Conservation (phyloP, 2,888 invertebrate species). For the Dryocosmus kuriphilus region DNA sequence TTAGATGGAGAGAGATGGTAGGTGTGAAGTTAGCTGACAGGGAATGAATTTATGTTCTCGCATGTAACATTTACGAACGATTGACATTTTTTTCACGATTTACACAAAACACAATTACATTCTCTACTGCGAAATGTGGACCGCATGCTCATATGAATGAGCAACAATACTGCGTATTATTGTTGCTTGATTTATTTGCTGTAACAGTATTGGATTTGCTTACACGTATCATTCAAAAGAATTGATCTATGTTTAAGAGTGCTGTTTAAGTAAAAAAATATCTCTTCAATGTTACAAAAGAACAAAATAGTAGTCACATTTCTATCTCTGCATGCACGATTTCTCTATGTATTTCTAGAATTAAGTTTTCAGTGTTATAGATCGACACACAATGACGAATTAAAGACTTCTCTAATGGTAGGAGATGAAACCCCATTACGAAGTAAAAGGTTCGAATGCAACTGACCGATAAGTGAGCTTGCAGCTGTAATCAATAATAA, state of each 20-base stretch:
- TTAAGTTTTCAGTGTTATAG: background rate
- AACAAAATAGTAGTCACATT: background rate
- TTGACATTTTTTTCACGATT: background rate
- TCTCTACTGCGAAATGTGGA: background rate
- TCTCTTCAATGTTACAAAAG: background rate
- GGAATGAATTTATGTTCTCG: too few species aligned
- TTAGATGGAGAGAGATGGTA: too few species aligned
- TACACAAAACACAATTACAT: background rate
- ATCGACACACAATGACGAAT: slow-evolving; percentile 2
- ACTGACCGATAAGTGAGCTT: background rate
- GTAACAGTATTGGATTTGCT: too few species aligned
- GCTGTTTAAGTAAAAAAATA: background rate
- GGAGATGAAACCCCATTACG: slow-evolving; percentile 52
- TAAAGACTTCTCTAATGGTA: background rate
- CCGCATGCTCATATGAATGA: background rate
- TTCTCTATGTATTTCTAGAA: background rate
- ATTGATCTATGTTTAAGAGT: background rate
- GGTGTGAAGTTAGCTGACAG: too few species aligned
- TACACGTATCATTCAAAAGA: too few species aligned
- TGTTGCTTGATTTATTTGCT: background rate
- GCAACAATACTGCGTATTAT: background rate
- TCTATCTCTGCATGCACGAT: background rate
- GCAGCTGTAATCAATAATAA: background rate
- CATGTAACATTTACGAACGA: background rate
- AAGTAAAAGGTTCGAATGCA: slow-evolving; percentile 60